These are phyloP conservation scores for Athrips mouffetella DNA, from an alignment of 2,888 invertebrate genomes.

Conservation along the genomic window DNA sequence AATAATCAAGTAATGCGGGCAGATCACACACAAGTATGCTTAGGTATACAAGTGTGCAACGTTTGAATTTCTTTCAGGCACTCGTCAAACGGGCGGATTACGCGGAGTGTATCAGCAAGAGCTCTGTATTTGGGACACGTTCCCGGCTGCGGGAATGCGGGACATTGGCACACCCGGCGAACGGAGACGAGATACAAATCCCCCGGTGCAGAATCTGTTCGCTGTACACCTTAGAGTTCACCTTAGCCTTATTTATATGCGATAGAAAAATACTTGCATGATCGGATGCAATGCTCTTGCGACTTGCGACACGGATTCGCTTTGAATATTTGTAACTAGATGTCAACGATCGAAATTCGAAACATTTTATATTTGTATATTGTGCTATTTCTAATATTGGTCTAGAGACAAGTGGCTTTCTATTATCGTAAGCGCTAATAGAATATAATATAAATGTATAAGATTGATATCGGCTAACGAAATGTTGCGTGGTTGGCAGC, in stretches of 20 bases:
- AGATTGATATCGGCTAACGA: no score
- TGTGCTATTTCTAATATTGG: no score
- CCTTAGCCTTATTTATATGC: conserved; percentile 62
- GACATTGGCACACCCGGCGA: no score
- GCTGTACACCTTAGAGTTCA: conserved; percentile 50
- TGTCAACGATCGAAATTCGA: no score
- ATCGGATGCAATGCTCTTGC: conserved; percentile 41
- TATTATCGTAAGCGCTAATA: no score
- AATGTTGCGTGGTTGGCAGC: no score
- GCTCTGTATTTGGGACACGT: conserved; percentile 63
- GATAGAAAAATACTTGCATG: conserved; percentile 56
- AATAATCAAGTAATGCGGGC: background rate
- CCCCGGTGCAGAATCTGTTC: conserved; percentile 62
- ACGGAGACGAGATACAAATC: conserved; percentile 70
- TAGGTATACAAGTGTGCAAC: conserved; percentile 21
- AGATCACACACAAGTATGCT: background rate
- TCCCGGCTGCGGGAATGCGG: conserved; percentile 48
- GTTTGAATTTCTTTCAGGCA: conserved; percentile 31
- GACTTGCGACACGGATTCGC: conserved; percentile 13
- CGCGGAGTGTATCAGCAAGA: conserved; percentile 35
- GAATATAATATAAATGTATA: no score
- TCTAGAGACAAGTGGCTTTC: no score
- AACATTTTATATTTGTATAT: no score
- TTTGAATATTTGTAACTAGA: background rate
- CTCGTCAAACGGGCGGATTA: conserved; percentile 19